These are phyloP conservation scores for Nebria salina DNA, from an alignment of 2,888 invertebrate genomes.

Conservation along the genomic window DNA sequence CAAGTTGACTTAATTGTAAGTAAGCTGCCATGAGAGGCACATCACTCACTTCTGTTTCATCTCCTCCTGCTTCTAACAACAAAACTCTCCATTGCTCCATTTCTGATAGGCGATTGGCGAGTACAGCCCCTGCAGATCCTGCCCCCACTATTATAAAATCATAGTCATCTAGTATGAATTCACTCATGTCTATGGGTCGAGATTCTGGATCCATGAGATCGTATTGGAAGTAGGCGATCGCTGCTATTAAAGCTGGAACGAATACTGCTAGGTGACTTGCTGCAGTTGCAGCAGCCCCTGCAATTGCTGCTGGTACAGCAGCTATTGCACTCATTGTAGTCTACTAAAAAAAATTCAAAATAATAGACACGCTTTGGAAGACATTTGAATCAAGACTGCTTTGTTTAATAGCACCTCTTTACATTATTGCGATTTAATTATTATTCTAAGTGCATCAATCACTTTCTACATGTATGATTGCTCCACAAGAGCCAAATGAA, in stretches of 20 bases:
- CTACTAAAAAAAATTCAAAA: background rate
- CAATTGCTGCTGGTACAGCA: constrained; percentile 71
- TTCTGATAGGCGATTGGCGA: constrained; percentile 85
- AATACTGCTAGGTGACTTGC: constrained; percentile 81
- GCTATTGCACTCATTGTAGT: constrained; percentile 69
- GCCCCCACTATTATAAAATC: constrained; percentile 89
- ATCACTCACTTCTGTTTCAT: constrained; percentile 91
- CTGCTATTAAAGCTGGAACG: constrained; percentile 84
- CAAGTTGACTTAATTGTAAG: constrained; percentile 84
- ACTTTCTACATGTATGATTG: background rate
- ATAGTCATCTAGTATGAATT: constrained; percentile 73
- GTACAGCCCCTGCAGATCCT: constrained; percentile 84
- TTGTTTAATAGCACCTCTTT: background rate
- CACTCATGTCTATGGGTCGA: constrained; percentile 75
- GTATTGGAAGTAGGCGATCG: constrained; percentile 87
- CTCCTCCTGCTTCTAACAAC: constrained; percentile 86
- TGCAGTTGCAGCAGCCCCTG: constrained; percentile 74
- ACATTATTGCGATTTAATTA: background rate
- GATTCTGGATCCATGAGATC: constrained; percentile 87
- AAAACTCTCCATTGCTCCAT: constrained; percentile 82
- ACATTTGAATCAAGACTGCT: background rate
- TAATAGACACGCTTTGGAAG: background rate
- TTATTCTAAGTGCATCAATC: background rate
- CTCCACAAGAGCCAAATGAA: background rate
- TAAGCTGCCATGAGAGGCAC: constrained; percentile 89